Percentiles rank a stretch among this genome's conserved stretches.
Evolutionary conservation across 1,140 invertebrate species (phyloP).

Genomic region (Apolygus lucorum): DNA sequence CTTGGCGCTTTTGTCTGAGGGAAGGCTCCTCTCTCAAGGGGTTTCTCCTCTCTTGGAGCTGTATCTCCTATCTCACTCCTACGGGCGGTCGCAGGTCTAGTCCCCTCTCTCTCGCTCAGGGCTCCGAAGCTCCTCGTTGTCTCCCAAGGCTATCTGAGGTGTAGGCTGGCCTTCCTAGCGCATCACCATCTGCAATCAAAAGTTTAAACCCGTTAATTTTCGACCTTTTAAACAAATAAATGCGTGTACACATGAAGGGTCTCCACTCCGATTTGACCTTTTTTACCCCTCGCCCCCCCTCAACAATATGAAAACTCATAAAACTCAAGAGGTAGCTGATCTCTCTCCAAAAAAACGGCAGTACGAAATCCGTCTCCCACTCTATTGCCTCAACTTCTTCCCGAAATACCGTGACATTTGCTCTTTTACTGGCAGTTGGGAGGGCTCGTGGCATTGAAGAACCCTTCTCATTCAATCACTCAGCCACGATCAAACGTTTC

Average conservation of each 20-base stretch:
- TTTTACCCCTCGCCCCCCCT: too few relatives aligned
- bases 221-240: neutral
- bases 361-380: conserved; percentile 1
- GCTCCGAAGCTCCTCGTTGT: neutral
- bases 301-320: too few relatives aligned
- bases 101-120: conserved; percentile 4
- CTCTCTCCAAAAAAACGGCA: too few relatives aligned
- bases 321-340: too few relatives aligned
- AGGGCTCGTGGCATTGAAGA: neutral
- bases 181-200: conserved; percentile 21
- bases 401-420: conserved; percentile 13
- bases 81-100: neutral
- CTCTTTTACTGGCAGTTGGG: neutral
- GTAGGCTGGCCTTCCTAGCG: conserved; percentile 20
- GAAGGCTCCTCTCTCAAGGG: neutral
- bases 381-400: neutral
- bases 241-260: too few relatives aligned
- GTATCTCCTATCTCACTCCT: neutral
- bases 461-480: neutral
- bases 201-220: conserved; percentile 9
- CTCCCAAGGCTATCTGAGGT: conserved; percentile 19
- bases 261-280: neutral
- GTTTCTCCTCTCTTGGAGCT: neutral
- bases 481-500: neutral
- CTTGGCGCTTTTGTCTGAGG: conserved; percentile 40